Base-by-base conservation (phyloP, 2,113 vertebrate genomes). In the Enhydra lutris region DNA sequence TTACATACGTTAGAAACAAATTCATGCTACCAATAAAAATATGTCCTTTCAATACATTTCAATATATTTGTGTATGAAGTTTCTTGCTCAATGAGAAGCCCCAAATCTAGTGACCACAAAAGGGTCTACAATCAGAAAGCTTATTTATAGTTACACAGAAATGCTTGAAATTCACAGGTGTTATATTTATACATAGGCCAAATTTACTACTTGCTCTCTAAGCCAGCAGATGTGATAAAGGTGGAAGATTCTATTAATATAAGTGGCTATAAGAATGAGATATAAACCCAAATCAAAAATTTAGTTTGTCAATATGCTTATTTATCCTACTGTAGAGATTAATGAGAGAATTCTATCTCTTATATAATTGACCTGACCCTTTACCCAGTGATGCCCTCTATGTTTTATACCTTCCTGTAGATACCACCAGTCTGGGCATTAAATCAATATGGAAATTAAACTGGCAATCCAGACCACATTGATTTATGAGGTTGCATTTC, bases 401-500 rank as follows among this genome's bases (percentile, higher is more conserved):
- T 89, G n/a, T 63, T 89, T 93, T 74, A n/a, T 83, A 55, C n/a
- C 61, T 92, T 93, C 83, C 93, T 87, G n/a, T 39, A 82, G 91
- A 98, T 95, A 93, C 74, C 65, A 84, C 92, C 89, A 97, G 83
- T 15, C 74, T 85, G 83, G 69, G 93, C 91, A 94, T 98, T 98
- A 98, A 98, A 98, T 97, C 98, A 96, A 96, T 95, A 96, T 73
- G 67, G 86, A 98, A 98, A 98, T 98, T 98, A 97, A 98, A 98
- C 98, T 97, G 84, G 98, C 86, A 97, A 95, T 98, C 97, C 97
- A 97, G 87, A 96, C 89, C 80, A 88, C 97, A 97, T 93, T 98
- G 98, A 98, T 98, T 98, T 98, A 97, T 94, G 92, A 59, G 61
- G 97, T 96, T 95, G 95, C 6, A 63, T 93, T 98, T 98, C 98